A percentile compares a stretch with the other conserved stretches of the same genome.
These are phyloP conservation scores for Andricus curvator DNA, from an alignment of 2,888 invertebrate species.

Conservation along the genomic window DNA sequence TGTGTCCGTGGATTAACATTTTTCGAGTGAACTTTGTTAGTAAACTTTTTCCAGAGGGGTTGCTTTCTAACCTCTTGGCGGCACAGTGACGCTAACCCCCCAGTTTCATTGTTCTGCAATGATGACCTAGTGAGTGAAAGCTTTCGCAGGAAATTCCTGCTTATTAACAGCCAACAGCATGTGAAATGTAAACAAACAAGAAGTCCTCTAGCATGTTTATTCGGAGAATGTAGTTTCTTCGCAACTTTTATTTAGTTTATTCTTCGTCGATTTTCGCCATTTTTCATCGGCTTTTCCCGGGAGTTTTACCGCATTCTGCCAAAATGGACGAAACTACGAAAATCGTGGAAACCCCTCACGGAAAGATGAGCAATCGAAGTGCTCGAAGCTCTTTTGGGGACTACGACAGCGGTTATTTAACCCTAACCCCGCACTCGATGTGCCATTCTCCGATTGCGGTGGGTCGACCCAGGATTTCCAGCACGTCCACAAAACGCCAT, in stretches of 20 bases:
- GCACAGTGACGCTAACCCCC: slow-evolving; percentile 25
- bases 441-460: slow-evolving; percentile 4
- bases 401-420: slow-evolving; percentile 53
- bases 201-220: slow-evolving; percentile 16
- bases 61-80: slow-evolving; percentile 23
- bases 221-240: background rate
- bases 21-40: background rate
- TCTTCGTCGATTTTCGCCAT: background rate
- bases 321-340: slow-evolving; percentile 48
- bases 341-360: slow-evolving; percentile 45
- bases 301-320: background rate
- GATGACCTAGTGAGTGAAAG: slow-evolving; percentile 1
- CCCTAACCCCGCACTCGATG: slow-evolving; percentile 42
- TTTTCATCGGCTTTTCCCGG: background rate
- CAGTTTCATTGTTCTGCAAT: background rate
- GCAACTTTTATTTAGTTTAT: background rate
- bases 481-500: slow-evolving; percentile 44
- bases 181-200: slow-evolving; percentile 30
- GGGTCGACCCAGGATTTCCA: background rate
- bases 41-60: slow-evolving; percentile 7
- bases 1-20: background rate
- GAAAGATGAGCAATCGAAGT: slow-evolving; percentile 33
- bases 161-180: background rate
- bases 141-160: slow-evolving; percentile 17
- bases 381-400: slow-evolving; percentile 30